Conservation (phyloP, 1,140 invertebrate genomes). For the Drosophila mayri region DNA sequence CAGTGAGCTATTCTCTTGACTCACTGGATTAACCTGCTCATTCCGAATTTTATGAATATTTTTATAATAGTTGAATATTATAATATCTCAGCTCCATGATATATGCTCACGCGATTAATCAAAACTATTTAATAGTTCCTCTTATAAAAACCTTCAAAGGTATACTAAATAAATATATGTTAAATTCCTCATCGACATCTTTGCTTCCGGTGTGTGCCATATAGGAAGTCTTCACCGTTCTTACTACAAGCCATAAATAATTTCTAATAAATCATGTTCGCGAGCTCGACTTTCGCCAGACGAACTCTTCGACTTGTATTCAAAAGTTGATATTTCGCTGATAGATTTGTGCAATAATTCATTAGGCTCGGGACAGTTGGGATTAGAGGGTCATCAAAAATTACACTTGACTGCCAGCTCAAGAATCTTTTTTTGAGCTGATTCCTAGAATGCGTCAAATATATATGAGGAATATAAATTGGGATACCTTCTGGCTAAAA, state of each 20-base stretch:
- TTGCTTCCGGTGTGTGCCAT: neutral
- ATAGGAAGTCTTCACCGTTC: slow-evolving; percentile 16
- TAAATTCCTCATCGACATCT: neutral
- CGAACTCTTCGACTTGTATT: slow-evolving; percentile 67
- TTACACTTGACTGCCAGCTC: slow-evolving; percentile 5
- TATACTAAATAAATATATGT: neutral
- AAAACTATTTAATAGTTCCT: neutral
- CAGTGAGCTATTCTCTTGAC: neutral
- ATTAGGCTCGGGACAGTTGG: slow-evolving; percentile 54
- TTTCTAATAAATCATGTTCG: slow-evolving; percentile 65
- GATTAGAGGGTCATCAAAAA: slow-evolving; percentile 43
- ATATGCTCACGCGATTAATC: no score
- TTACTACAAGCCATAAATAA: slow-evolving; percentile 33
- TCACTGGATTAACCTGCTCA: no score
- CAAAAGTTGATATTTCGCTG: slow-evolving; percentile 58
- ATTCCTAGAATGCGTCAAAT: neutral
- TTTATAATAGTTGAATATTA: neutral
- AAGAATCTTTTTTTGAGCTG: neutral
- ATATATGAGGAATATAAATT: neutral
- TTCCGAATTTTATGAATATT: neutral
- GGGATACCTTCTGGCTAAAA: neutral
- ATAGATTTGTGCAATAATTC: slow-evolving; percentile 79
- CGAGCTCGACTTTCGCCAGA: slow-evolving; percentile 55
- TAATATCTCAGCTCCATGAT: accelerated
- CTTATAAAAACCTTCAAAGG: neutral